Percentiles rank a stretch among this genome's conserved stretches.
phyloP scores from a whole-genome alignment of 2,113 vertebrate genomes.

The Felis catus region DNA sequence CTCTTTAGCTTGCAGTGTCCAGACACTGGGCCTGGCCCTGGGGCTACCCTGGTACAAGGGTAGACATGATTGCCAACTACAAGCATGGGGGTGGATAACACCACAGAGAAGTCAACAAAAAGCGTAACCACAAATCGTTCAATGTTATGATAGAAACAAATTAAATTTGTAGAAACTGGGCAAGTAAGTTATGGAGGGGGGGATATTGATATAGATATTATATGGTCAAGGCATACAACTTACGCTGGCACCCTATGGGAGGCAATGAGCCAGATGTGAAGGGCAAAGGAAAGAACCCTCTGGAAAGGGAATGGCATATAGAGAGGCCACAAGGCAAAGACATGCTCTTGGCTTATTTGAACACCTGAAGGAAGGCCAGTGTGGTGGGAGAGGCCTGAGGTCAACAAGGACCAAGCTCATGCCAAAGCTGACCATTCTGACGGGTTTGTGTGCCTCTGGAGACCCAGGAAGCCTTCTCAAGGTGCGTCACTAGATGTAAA shows the following conservation, averaged over 20 bases:
- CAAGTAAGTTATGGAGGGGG: no score
- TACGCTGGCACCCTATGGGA: neutral
- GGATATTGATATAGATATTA: neutral
- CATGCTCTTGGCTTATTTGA: neutral
- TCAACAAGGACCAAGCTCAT: neutral
- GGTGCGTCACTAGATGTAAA: neutral
- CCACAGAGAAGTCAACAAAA: neutral
- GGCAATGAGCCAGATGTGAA: neutral
- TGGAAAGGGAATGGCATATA: accelerated
- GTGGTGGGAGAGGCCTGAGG: neutral
- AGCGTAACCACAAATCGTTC: neutral
- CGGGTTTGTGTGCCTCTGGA: neutral
- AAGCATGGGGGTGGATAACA: neutral
- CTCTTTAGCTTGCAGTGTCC: neutral
- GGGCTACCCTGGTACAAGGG: neutral
- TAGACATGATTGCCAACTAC: neutral
- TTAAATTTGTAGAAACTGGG: neutral
- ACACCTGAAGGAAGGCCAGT: neutral
- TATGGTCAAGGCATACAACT: neutral
- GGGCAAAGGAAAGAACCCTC: neutral
- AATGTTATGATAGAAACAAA: neutral
- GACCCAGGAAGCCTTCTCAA: neutral
- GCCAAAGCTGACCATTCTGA: accelerated
- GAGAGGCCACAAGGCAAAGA: neutral
- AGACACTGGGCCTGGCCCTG: neutral